A percentile compares a stretch with the other conserved stretches of the same genome.
Evolutionary conservation across 2,113 vertebrate species (phyloP).

Genomic region (Microtus richardsoni): DNA sequence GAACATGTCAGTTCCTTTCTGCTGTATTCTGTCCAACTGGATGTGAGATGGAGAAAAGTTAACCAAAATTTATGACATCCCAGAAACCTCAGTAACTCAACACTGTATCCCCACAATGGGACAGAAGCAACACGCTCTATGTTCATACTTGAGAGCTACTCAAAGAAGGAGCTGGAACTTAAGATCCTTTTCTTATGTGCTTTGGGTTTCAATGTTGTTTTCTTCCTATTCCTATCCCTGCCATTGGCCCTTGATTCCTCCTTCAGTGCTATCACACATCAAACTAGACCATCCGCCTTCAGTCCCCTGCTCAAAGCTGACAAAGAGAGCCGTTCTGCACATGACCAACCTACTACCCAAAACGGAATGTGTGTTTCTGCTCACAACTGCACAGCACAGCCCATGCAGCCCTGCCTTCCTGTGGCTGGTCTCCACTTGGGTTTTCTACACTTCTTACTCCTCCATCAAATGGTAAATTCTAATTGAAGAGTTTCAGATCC

Average conservation of each 20-base stretch:
- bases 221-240: not conserved
- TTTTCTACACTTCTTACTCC: not conserved
- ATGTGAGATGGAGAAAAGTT: not conserved
- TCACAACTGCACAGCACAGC: rapidly evolving
- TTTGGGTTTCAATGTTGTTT: not conserved
- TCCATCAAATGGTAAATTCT: not conserved
- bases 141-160: not conserved
- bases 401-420: rapidly evolving
- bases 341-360: not conserved
- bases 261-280: not conserved
- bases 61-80: too few relatives aligned
- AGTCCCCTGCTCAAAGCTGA: not conserved
- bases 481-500: not conserved
- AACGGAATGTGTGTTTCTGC: not conserved
- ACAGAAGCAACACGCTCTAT: not conserved
- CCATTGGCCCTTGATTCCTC: not conserved
- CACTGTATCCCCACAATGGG: not conserved
- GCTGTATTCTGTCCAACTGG: not conserved
- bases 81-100: rapidly evolving
- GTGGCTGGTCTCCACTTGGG: not conserved
- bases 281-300: not conserved
- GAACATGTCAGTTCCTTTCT: not conserved
- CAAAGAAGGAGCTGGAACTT: not conserved
- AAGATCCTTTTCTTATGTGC: not conserved
- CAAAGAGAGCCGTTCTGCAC: not conserved